Percentiles rank a stretch among this genome's conserved stretches.
Conservation (phyloP, 2,113 vertebrate genomes). For the Seriola aureovittata region DNA sequence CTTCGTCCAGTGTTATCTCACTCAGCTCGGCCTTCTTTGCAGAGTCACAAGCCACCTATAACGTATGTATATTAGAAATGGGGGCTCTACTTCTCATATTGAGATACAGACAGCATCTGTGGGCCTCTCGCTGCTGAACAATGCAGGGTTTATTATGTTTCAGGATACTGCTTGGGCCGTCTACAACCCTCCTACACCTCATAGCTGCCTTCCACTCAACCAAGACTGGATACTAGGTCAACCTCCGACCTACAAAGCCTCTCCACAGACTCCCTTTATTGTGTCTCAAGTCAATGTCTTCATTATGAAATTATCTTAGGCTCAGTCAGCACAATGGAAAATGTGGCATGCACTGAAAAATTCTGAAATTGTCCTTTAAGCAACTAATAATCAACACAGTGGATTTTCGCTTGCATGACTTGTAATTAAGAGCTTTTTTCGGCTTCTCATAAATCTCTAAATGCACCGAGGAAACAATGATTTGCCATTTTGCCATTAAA, state of each 20-base stretch:
- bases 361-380: too few species aligned
- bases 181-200: conserved; percentile 37
- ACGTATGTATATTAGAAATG: background rate
- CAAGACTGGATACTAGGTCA: conserved; percentile 30
- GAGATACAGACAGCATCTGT: background rate
- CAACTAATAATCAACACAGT: too few species aligned
- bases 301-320: too few species aligned
- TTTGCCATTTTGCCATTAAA: background rate
- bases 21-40: background rate
- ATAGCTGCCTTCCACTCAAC: conserved; percentile 60
- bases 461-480: background rate
- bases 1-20: background rate
- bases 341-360: background rate
- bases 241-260: conserved; percentile 19
- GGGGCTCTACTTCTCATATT: background rate
- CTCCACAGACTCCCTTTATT: conserved; percentile 1
- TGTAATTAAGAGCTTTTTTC: too few species aligned
- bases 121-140: conserved; percentile 42
- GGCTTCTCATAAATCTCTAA: too few species aligned
- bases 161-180: conserved; percentile 18
- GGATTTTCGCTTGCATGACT: too few species aligned
- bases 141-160: conserved; percentile 49
- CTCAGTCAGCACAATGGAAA: too few species aligned
- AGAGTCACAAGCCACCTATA: background rate
- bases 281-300: background rate